A percentile compares a stretch with the other conserved stretches of the same genome.
phyloP scores from a whole-genome alignment of 2,797 vertebrate genomes.

The Onychomys leucogaster region DNA sequence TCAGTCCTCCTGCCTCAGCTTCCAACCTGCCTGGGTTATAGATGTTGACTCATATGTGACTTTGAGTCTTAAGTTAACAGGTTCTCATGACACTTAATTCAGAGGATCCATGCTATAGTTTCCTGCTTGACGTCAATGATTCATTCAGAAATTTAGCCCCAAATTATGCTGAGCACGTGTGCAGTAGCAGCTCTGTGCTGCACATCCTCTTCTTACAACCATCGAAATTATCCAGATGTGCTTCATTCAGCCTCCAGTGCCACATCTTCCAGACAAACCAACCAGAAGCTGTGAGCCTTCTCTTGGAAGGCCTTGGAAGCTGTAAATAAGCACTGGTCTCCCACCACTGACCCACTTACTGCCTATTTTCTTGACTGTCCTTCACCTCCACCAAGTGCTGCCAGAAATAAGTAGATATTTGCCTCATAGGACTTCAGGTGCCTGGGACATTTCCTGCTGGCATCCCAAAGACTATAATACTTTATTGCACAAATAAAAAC shows the following conservation, averaged over 20 bases:
- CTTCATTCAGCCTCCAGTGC: neutral
- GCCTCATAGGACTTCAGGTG: neutral
- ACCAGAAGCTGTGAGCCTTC: neutral
- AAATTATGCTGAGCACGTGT: neutral
- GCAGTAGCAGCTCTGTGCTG: neutral
- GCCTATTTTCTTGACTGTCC: neutral
- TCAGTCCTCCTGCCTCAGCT: neutral
- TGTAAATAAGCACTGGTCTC: neutral
- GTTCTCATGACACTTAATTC: constrained; percentile 36
- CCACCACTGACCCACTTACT: neutral
- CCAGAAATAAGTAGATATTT: constrained; percentile 13
- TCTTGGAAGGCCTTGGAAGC: constrained; percentile 14
- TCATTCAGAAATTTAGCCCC: constrained; percentile 43
- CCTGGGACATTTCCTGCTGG: neutral
- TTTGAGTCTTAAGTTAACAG: constrained; percentile 49
- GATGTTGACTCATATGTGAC: neutral
- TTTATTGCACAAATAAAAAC: constrained; percentile 55
- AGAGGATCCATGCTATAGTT: neutral
- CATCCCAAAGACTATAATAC: constrained; percentile 31
- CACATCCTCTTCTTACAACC: neutral
- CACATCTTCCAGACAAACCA: neutral
- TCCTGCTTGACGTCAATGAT: constrained; percentile 63
- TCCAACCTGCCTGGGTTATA: neutral
- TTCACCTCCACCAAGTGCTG: neutral
- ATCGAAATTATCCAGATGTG: neutral